Evolutionary conservation across 2,888 invertebrate genomes (phyloP).

Genomic region (Micoletzkya japonica): DNA sequence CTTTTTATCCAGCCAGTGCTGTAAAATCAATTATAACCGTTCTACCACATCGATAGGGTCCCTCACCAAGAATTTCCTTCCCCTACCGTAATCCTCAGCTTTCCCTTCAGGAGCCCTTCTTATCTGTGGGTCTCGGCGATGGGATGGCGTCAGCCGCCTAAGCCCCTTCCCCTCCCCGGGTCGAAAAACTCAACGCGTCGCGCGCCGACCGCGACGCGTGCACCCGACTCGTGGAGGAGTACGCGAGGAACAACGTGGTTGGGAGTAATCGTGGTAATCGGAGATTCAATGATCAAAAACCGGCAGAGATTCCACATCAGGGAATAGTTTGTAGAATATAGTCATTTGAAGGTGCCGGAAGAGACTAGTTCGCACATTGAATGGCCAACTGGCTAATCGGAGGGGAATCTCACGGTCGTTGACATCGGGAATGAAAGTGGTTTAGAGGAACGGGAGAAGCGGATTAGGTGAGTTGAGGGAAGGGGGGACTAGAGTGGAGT

Average conservation of each 20-base stretch:
- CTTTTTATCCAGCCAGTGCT: background rate
- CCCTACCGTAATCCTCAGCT: background rate
- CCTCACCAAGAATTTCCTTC: too few relatives aligned
- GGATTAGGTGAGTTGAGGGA: background rate
- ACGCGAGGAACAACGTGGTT: conserved; percentile 12
- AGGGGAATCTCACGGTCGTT: conserved; percentile 34
- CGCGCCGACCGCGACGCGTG: conserved; percentile 14
- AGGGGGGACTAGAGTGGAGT: background rate
- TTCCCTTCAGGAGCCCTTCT: conserved; percentile 66
- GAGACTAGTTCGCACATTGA: conserved; percentile 76
- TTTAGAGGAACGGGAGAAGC: conserved; percentile 26
- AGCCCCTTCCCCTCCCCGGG: background rate
- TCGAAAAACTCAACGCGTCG: background rate
- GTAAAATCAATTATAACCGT: background rate
- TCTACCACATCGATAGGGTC: background rate
- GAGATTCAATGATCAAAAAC: background rate
- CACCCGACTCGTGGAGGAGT: conserved; percentile 11
- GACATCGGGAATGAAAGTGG: conserved; percentile 40
- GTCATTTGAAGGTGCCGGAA: conserved; percentile 76
- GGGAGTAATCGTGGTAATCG: background rate
- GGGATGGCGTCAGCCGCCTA: conserved; percentile 70
- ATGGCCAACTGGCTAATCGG: conserved; percentile 73
- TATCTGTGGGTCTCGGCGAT: conserved; percentile 79
- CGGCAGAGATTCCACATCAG: background rate
- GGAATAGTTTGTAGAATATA: background rate